Conservation (phyloP, 2,888 invertebrate genomes). For the Hydropsyche betteni region DNA sequence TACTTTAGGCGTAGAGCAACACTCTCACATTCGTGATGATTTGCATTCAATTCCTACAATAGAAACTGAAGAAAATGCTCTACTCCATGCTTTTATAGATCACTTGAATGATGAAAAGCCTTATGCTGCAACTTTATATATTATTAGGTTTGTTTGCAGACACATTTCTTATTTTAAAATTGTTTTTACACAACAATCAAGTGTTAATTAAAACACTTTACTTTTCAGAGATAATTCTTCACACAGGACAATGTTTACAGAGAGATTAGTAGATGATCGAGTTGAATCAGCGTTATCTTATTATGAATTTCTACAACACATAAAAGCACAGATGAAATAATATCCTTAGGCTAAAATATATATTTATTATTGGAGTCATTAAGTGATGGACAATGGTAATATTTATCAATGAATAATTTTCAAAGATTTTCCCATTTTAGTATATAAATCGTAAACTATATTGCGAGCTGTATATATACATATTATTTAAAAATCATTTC, state of each 20-base stretch:
- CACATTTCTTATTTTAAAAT: not conserved
- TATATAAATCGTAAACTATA: too few relatives aligned
- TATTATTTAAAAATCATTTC: too few relatives aligned
- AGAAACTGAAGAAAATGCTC: slow-evolving; percentile 77
- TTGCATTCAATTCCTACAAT: slow-evolving; percentile 80
- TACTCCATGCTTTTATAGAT: slow-evolving; percentile 81
- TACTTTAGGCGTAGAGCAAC: slow-evolving; percentile 79
- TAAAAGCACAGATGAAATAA: slow-evolving; percentile 90
- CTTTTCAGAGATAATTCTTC: slow-evolving; percentile 89
- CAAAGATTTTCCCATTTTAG: too few relatives aligned
- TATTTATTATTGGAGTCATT: slow-evolving; percentile 3
- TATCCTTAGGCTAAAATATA: not conserved
- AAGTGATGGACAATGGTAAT: not conserved
- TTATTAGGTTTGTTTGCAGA: slow-evolving; percentile 76
- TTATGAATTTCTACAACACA: slow-evolving; percentile 97
- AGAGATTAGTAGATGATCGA: slow-evolving; percentile 92
- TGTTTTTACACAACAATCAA: slow-evolving; percentile 9
- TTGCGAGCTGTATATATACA: too few relatives aligned
- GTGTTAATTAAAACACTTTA: slow-evolving; percentile 12
- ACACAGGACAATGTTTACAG: slow-evolving; percentile 81
- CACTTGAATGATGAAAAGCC: slow-evolving; percentile 88
- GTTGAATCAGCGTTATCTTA: slow-evolving; percentile 94
- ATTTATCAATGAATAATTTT: too few relatives aligned
- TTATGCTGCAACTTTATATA: slow-evolving; percentile 77
- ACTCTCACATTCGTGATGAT: slow-evolving; percentile 79